Evolutionary conservation across 1,140 invertebrate species (phyloP).

Genomic region (Nasonia giraulti): DNA sequence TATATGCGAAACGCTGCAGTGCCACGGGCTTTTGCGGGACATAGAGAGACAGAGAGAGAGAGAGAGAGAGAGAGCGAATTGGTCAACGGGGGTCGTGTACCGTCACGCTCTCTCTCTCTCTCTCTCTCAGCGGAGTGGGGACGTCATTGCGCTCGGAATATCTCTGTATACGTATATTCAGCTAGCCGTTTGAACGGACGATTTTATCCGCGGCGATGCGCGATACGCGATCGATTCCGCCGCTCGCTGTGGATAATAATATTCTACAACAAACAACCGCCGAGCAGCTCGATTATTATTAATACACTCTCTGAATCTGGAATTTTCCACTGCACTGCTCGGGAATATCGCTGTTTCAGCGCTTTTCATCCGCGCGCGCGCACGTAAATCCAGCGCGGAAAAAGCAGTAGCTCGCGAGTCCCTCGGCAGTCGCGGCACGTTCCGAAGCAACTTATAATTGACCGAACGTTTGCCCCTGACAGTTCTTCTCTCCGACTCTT

Average conservation of each 20-base stretch:
- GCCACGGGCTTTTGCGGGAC: not conserved
- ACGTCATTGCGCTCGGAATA: constrained; percentile 14
- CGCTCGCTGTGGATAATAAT: not conserved
- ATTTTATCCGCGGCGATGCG: constrained; percentile 5
- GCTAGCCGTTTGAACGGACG: not conserved
- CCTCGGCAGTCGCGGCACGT: constrained; percentile 58
- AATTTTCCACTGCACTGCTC: not conserved
- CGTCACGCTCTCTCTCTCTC: no score
- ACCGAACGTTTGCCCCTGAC: constrained; percentile 65
- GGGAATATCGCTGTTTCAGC: constrained; percentile 41
- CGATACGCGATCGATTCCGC: constrained; percentile 10
- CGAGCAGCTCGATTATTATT: no score
- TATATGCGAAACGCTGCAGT: not conserved
- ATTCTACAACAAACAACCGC: no score
- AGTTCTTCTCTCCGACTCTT: constrained; percentile 54
- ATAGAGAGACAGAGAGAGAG: not conserved
- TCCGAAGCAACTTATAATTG: constrained; percentile 66
- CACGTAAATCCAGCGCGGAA: constrained; percentile 34
- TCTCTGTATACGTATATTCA: constrained; percentile 2
- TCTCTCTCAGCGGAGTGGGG: not conserved
- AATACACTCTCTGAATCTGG: no score
- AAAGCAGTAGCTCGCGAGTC: not conserved
- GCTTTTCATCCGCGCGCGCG: not conserved
- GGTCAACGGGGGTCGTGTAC: constrained; percentile 19
- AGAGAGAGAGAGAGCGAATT: constrained; percentile 25